phyloP scores from a whole-genome alignment of 2,888 invertebrate genomes.

The Cheilosia pagana region DNA sequence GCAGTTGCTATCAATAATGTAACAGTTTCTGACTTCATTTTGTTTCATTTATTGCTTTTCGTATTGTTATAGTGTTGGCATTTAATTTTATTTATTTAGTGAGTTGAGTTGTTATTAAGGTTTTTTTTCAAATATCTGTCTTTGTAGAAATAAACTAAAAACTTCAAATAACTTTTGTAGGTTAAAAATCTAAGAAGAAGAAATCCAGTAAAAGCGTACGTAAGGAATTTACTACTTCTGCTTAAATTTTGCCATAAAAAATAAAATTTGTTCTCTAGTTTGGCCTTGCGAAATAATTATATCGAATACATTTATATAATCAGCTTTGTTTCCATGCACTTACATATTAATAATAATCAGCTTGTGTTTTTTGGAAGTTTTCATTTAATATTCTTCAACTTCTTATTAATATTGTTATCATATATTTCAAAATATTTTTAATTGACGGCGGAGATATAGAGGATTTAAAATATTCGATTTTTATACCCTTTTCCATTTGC shows the following conservation, averaged over 20 bases:
- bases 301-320: background rate
- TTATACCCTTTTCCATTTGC: too few relatives aligned
- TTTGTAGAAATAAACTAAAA: constrained; percentile 19
- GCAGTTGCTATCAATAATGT: too few relatives aligned
- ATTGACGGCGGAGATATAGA: too few relatives aligned
- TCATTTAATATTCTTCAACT: too few relatives aligned
- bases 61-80: background rate
- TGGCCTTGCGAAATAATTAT: constrained; percentile 7
- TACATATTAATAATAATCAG: background rate
- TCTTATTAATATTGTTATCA: too few relatives aligned
- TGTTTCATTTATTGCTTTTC: background rate
- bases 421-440: too few relatives aligned
- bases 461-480: too few relatives aligned
- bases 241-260: constrained; percentile 18
- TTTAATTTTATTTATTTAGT: background rate
- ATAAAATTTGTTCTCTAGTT: constrained; percentile 2
- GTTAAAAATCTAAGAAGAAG: constrained; percentile 52
- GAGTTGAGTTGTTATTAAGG: background rate
- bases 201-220: constrained; percentile 40
- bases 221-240: constrained; percentile 22
- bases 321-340: background rate
- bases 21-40: too few relatives aligned
- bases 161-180: constrained; percentile 33
- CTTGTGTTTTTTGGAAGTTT: constrained; percentile 12
- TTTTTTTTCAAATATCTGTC: background rate